Conservation (phyloP, 2,888 invertebrate genomes). For the Ormyrus pomaceus region DNA sequence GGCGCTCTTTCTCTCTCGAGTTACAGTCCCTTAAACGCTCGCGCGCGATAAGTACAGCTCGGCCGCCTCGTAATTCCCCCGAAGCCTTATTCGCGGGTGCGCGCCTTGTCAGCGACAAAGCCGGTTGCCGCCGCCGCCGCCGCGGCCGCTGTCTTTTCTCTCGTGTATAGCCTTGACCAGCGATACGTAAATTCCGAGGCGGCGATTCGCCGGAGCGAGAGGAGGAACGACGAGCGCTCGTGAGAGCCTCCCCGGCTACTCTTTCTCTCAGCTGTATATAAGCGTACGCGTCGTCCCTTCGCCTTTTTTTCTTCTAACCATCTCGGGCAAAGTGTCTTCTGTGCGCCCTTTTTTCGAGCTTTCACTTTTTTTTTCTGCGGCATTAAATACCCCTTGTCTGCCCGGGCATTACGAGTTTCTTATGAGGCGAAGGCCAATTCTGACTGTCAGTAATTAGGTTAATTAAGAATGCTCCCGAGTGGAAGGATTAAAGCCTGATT, state of each 20-base stretch:
- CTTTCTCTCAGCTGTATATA: conserved; percentile 37
- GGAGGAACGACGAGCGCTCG: conserved; percentile 20
- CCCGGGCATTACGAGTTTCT: conserved; percentile 41
- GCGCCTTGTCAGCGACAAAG: conserved; percentile 49
- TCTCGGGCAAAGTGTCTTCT: background rate
- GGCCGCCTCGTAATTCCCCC: conserved; percentile 29
- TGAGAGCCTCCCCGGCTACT: conserved; percentile 49
- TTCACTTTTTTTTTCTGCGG: background rate
- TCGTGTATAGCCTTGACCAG: conserved; percentile 60
- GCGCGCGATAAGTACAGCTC: conserved; percentile 22
- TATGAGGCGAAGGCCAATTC: conserved; percentile 29
- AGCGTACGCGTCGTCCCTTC: background rate
- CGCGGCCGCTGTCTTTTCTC: background rate
- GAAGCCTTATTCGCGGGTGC: conserved; percentile 14
- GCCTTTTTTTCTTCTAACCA: background rate
- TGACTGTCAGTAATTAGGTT: conserved; percentile 40
- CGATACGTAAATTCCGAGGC: conserved; percentile 62
- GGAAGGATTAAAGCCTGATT: background rate
- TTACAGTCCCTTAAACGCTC: conserved; percentile 43
- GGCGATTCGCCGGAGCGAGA: conserved; percentile 36
- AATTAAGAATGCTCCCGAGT: conserved; percentile 30
- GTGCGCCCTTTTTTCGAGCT: background rate
- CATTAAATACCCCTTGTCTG: conserved; percentile 23
- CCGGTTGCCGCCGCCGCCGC: background rate
- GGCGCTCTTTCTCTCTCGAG: background rate